Evolutionary conservation across 1,140 invertebrate genomes (phyloP), one percentile per base, ranked within the genome.

Genomic region (Polyergus mexicanus): DNA sequence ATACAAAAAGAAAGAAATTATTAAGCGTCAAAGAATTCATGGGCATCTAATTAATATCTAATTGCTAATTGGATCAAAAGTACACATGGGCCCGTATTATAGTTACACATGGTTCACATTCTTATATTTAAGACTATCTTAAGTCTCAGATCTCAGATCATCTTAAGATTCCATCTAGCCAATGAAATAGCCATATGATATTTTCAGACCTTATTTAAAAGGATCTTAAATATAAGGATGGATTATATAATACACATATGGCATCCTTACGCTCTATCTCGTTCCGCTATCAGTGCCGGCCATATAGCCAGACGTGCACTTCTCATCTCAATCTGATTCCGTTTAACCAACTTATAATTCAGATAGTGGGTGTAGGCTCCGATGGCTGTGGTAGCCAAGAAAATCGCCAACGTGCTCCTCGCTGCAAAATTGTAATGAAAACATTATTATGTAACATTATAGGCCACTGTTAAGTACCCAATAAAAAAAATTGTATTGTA

Each of bases 241-340:
- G 38, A 11, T 11, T 44, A 44, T 44, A 11, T n/a, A 44, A 44
- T 44, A 11, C 10, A 10, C 10, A 10, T 8, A 44, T 35, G n/a
- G 16, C 8, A 16, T 63, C 13, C 88, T 85, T 85, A 90, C 89
- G 11, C 2, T 87, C 89, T 87, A 25, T 90, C 89, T 7, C 22
- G 72, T 56, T 90, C 88, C 3, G 89, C 89, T 0, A 56, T 0
- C 60, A 90, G 41, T 0, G 68, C 1, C 5, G 89, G 88, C 1
- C 44, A 0, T 58, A 80, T 19, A 28, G 89, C 89, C 6, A 72
- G 10, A 10, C 62, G 56, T 3, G 63, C n/a, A 28, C 89, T 90
- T 60, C 13, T 87, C 19, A 56, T 66, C 13, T 87, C 89, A 3
- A 89, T 32, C 0, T 44, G 0, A 0, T n/a, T 1, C 41, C 5